These are phyloP conservation scores for Didymodactylos carnosus DNA, from an alignment of 2,888 invertebrate genomes.

Conservation along the genomic window DNA sequence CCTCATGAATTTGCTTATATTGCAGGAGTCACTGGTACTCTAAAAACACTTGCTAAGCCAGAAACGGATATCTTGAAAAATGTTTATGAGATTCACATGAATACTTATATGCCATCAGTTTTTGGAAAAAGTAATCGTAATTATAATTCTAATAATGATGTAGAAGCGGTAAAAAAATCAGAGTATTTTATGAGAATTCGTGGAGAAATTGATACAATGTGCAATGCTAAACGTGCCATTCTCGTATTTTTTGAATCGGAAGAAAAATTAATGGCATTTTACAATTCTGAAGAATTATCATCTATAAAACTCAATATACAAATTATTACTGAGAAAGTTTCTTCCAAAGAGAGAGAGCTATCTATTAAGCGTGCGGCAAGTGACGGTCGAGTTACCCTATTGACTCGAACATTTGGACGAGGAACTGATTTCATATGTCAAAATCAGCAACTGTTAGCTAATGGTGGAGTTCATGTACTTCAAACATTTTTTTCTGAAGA, in stretches of 20 bases:
- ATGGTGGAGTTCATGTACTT: conserved; percentile 1
- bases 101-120: neutral
- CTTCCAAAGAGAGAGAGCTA: neutral
- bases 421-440: neutral
- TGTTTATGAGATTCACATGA: neutral
- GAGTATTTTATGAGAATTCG: neutral
- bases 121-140: neutral
- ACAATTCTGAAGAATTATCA: neutral
- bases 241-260: neutral
- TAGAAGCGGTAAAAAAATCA: neutral
- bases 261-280: neutral
- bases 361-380: neutral
- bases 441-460: neutral
- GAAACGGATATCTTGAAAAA: neutral
- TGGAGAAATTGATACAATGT: neutral
- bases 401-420: neutral
- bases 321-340: neutral
- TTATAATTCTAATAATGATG: neutral
- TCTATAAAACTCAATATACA: neutral
- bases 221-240: neutral
- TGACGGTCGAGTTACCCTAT: neutral
- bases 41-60: neutral
- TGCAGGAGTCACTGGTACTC: neutral
- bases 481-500: conserved; percentile 2
- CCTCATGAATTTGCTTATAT: neutral